phyloP scores from a whole-genome alignment of 2,113 vertebrate species.

The Eulemur macaco region DNA sequence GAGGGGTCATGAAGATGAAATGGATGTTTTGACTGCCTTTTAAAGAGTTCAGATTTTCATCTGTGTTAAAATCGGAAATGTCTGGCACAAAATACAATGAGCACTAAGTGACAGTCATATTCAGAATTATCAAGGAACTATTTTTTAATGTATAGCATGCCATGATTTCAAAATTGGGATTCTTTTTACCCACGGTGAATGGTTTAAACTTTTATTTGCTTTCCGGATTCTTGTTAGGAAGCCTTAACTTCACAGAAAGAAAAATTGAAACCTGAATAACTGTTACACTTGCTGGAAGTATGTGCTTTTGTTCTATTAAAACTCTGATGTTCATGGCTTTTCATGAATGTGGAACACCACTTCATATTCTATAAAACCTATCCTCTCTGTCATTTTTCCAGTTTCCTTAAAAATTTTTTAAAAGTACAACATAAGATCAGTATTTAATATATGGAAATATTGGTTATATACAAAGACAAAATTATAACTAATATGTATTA shows the following conservation, averaged over 20 bases:
- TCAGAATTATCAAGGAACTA: not conserved
- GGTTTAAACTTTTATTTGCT: not conserved
- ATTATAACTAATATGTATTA: not conserved
- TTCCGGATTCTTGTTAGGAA: not conserved
- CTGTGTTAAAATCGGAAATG: not conserved
- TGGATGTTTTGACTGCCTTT: not conserved
- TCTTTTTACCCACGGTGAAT: not conserved
- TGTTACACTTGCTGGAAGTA: not conserved
- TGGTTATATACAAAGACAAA: not conserved
- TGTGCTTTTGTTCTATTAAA: not conserved
- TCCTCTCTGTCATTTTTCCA: not conserved
- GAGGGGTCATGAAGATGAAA: not conserved
- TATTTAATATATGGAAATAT: not conserved
- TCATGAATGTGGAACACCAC: not conserved
- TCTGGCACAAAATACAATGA: not conserved
- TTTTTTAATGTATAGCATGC: not conserved
- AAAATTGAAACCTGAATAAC: not conserved
- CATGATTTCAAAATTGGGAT: not conserved
- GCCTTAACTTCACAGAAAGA: not conserved
- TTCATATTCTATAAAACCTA: not conserved
- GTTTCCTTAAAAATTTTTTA: not conserved
- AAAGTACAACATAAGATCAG: not conserved
- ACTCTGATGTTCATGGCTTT: accelerated
- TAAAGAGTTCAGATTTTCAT: not conserved
- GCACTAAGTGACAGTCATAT: not conserved